Evolutionary conservation across 1,140 invertebrate species (phyloP).

Genomic region (Palaemon carinicauda): DNA sequence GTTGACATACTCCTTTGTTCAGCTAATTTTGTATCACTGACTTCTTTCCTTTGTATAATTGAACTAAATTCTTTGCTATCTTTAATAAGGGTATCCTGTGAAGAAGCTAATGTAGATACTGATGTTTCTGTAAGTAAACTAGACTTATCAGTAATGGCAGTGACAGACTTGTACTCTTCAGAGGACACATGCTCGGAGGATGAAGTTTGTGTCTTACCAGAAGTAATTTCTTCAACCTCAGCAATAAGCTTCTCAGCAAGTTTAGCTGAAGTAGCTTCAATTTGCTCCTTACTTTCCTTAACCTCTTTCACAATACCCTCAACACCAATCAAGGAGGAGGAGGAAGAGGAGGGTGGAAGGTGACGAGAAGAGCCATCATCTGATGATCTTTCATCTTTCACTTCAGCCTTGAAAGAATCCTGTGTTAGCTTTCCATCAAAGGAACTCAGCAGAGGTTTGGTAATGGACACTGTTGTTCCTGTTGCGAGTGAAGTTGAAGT

Average conservation of each 20-base stretch:
- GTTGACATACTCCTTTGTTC: too few relatives aligned
- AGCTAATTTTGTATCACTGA: neutral
- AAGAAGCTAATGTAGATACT: slow-evolving; percentile 10
- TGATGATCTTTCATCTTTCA: slow-evolving; percentile 18
- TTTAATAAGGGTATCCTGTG: slow-evolving; percentile 26
- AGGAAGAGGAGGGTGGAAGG: slow-evolving; percentile 32
- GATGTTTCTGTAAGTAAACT: slow-evolving; percentile 28
- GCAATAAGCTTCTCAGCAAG: slow-evolving; percentile 12
- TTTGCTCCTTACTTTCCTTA: slow-evolving; percentile 26
- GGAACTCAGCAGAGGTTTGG: neutral
- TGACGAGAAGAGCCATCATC: neutral
- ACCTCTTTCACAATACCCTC: slow-evolving; percentile 48
- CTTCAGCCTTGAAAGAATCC: slow-evolving; percentile 15
- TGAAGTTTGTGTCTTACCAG: slow-evolving; percentile 41
- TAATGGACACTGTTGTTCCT: neutral
- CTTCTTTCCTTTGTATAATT: neutral
- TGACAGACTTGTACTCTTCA: slow-evolving; percentile 58
- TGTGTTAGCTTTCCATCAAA: neutral
- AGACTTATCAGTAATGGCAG: slow-evolving; percentile 59
- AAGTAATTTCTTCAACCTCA: slow-evolving; percentile 37
- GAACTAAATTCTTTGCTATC: slow-evolving; percentile 12
- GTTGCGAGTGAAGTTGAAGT: slow-evolving; percentile 11
- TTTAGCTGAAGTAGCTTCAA: slow-evolving; percentile 19
- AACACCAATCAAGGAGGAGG: slow-evolving; percentile 34
- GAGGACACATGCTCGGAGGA: slow-evolving; percentile 49